phyloP scores from a whole-genome alignment of 1,140 invertebrate species.

The Apis florea region DNA sequence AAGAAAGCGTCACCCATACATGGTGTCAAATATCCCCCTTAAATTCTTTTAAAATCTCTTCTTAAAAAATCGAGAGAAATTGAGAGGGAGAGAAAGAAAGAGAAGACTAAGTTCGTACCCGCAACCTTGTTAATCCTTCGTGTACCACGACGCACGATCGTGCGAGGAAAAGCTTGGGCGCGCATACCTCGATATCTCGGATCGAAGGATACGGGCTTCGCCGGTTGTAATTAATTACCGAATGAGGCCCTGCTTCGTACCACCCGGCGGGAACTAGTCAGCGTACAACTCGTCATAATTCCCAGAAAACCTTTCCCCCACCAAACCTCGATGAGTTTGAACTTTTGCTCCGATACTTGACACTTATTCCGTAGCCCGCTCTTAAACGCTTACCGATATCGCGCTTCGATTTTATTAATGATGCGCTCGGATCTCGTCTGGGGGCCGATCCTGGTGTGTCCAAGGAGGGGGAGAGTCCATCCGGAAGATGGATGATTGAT shows the following conservation, averaged over 20 bases:
- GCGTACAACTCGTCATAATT: constrained; percentile 75
- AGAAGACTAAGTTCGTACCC: no score
- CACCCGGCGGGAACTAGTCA: constrained; percentile 73
- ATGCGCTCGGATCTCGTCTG: constrained; percentile 18
- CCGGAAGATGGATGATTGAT: not conserved
- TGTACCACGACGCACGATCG: no score
- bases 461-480: not conserved
- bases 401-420: constrained; percentile 39
- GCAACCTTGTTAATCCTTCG: constrained; percentile 28
- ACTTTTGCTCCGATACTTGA: constrained; percentile 43
- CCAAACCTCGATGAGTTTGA: constrained; percentile 25
- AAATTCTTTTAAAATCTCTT: no score
- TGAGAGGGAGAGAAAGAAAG: no score
- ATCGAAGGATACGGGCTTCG: constrained; percentile 72
- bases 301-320: constrained; percentile 62
- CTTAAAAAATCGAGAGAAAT: no score
- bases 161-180: constrained; percentile 42
- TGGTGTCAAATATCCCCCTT: no score
- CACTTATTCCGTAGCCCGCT: constrained; percentile 35
- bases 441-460: not conserved
- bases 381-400: constrained; percentile 27
- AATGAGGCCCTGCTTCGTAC: constrained; percentile 63
- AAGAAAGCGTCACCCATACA: no score
- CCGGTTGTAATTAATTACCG: constrained; percentile 76
- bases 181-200: constrained; percentile 61